phyloP scores from a whole-genome alignment of 1,140 invertebrate species.

The Nasonia vitripennis region DNA sequence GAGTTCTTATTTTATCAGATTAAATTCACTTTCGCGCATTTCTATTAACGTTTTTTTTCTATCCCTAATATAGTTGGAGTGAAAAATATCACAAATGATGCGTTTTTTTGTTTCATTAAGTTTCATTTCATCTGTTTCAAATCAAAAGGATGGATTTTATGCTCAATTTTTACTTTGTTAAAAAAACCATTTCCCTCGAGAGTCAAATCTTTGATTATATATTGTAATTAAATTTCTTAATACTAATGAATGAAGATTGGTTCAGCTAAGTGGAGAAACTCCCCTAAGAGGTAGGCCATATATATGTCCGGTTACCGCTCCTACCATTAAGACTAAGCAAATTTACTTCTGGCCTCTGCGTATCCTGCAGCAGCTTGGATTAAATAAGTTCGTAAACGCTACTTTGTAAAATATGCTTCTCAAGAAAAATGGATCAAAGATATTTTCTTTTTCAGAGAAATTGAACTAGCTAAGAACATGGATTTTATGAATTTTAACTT shows the following conservation, averaged over 20 bases:
- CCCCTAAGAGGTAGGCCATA: background rate
- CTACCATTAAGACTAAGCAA: background rate
- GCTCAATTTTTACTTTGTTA: background rate
- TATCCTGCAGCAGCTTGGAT: background rate
- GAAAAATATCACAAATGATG: background rate
- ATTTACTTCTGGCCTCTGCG: background rate
- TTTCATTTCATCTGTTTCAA: background rate
- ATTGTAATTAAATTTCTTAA: constrained; percentile 36
- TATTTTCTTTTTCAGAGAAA: background rate
- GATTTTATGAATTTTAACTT: background rate
- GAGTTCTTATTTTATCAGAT: too few relatives aligned
- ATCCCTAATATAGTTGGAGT: background rate
- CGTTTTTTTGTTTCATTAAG: background rate
- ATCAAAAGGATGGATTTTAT: background rate
- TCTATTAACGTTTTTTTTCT: constrained; percentile 2
- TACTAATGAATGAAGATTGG: constrained; percentile 39
- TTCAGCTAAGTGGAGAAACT: background rate
- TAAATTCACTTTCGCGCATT: too few relatives aligned
- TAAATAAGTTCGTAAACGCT: constrained; percentile 1
- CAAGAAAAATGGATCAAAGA: background rate
- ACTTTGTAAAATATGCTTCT: constrained; percentile 7
- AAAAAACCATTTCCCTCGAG: too few relatives aligned
- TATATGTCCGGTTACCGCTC: background rate
- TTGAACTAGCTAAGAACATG: background rate
- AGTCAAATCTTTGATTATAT: constrained; percentile 22